These are phyloP conservation scores for Brachionus angularis DNA, from an alignment of 1,140 invertebrate species.

Conservation along the genomic window DNA sequence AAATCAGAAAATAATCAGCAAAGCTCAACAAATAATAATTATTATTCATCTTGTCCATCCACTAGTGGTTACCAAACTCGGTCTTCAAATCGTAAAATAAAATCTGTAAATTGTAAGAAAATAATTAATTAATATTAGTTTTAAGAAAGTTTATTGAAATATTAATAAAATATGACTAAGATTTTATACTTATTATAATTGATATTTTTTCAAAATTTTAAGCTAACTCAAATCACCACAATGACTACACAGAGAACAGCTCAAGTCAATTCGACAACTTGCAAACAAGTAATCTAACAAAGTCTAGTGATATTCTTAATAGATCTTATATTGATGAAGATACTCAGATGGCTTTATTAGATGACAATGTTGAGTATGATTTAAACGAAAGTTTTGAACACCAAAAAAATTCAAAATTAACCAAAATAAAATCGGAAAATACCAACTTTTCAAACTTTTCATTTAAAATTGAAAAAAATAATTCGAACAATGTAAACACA, in stretches of 20 bases:
- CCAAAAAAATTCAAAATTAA: constrained; percentile 10
- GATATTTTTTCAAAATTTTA: too few species aligned
- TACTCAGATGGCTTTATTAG: constrained; percentile 18
- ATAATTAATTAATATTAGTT: neutral
- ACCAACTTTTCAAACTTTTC: constrained; percentile 19
- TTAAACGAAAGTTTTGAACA: neutral
- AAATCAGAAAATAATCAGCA: neutral
- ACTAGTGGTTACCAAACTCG: constrained; percentile 16
- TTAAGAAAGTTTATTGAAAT: neutral
- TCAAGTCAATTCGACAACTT: neutral
- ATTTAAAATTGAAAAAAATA: neutral
- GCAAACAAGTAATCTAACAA: neutral
- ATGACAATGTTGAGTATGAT: constrained; percentile 12
- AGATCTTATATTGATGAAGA: constrained; percentile 17
- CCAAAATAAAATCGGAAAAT: neutral
- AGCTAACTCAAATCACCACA: constrained; percentile 23
- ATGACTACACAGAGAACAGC: constrained; percentile 23
- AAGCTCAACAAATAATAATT: constrained; percentile 9
- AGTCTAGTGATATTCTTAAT: neutral
- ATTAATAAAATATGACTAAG: too few species aligned
- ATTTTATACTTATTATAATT: too few species aligned
- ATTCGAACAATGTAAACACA: neutral
- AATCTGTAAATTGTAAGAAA: constrained; percentile 20
- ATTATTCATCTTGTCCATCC: neutral
- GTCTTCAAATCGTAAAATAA: constrained; percentile 20